phyloP scores from a whole-genome alignment of 2,113 vertebrate genomes.

The Orycteropus afer region DNA sequence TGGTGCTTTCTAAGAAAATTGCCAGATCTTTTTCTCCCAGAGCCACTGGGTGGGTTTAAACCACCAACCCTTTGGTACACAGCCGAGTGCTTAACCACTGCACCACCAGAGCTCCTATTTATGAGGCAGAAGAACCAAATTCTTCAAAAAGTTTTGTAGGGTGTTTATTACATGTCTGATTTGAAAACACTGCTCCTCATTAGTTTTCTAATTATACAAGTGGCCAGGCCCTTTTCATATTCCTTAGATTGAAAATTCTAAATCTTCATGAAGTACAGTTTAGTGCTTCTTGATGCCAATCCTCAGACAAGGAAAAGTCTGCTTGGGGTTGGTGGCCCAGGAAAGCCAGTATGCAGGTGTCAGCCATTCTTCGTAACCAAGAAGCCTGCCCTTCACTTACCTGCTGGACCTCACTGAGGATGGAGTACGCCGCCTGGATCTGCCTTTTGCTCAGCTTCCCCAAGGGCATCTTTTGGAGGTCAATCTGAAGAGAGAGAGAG shows the following conservation, averaged over 20 bases:
- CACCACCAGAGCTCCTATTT: neutral
- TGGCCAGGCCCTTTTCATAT: neutral
- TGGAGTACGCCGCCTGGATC: conserved; percentile 97
- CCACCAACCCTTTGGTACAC: neutral
- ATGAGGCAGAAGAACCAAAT: neutral
- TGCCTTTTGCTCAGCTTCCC: conserved; percentile 98
- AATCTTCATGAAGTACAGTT: neutral
- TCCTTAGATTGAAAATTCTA: neutral
- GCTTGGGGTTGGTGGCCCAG: neutral
- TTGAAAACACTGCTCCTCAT: neutral
- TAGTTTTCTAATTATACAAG: neutral
- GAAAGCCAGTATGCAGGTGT: neutral
- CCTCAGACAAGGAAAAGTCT: neutral
- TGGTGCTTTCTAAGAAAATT: neutral
- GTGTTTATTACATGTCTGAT: neutral
- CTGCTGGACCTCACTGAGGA: conserved; percentile 97
- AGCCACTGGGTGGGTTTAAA: neutral
- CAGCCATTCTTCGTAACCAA: neutral
- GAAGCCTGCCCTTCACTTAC: conserved; percentile 81
- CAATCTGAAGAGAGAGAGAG: conserved; percentile 89
- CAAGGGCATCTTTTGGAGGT: conserved; percentile 99
- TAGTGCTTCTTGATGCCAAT: neutral
- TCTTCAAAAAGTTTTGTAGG: neutral
- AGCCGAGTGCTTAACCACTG: neutral
- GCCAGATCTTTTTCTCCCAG: neutral